Base-by-base conservation (phyloP, 2,113 vertebrate species). In the Todiramphus chloris region DNA sequence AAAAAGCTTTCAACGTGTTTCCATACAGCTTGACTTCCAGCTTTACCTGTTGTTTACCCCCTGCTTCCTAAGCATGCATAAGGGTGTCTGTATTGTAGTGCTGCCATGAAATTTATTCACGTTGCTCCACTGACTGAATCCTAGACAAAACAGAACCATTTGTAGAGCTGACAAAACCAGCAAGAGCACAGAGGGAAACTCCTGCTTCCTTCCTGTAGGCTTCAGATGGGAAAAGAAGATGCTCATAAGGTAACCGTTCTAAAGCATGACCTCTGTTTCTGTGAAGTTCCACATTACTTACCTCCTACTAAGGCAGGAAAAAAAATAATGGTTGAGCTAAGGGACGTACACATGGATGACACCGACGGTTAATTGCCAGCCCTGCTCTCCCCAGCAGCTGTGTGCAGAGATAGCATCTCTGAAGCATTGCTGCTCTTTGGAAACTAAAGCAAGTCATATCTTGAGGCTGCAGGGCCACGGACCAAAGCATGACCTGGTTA, bases 401-500 rank as follows among this genome's bases (percentile, higher is more conserved):
- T 44, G 35, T 73, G 53, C 48, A 50, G 48, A 50, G 20, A 50
- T 21, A 50, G 48, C 48, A 37, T 41, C 43, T 78, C 77, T 56
- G 75, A 73, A 85, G n/a, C 8, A 24, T 4, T n/a, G 23, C 35
- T 66, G 56, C 31, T 66, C 53, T 93, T 93, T 64, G 66, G 48
- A 79, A 90, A 87, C 15, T 20, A 44, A 81, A 24, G 15, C 30
- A 94, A 94, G 56, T 59, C 39, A n/a, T 59, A 88, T 37, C 33
- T 89, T 58, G 59, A 2, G 21, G 59, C 59, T 64, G 59, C 84
- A 83, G 70, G 63, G 62, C 35, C 13, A 0, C 28, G 23, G 85
- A 87, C 73, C 51, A 78, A 89, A 93, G 48, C 48, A 89, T 68
- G 70, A 91, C 83, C 92, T 91, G 77, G 41, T 87, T 95, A 76